Evolutionary conservation across 2,113 vertebrate genomes (phyloP), one percentile per base, ranked within the genome.

Genomic region (Arvicanthis niloticus): DNA sequence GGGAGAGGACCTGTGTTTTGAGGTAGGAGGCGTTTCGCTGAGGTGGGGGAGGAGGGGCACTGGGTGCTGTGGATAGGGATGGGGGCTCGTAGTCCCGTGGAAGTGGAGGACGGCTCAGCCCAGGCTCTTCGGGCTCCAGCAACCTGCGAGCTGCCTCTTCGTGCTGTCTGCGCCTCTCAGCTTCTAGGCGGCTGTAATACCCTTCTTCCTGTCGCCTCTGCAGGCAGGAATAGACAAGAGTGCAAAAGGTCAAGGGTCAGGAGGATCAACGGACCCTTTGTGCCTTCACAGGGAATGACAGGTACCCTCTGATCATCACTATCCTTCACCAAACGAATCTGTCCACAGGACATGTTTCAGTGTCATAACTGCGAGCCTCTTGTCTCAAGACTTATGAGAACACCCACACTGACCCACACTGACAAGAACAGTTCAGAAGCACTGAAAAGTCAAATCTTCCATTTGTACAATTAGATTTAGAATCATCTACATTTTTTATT

Each of bases 151-250:
- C 99, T 4, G 99, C 99, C 98, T 99, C 99, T 29, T 99, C 99
- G 15, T 99, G 99, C 98, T 99, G 99, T 98, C 99, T 98, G 98
- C 99, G 99, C 98, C 99, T 98, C 98, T 99, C 99, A 0, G 99
- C 99, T 98, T 99, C 99, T 99, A 99, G 98, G 94, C 99, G 99
- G 97, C 98, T 99, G 99, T 99, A 99, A 98, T 99, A 99, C 94
- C 99, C 99, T 96, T 99, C 99, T 98, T 99, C 99, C 98, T 99
- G 99, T 97, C 99, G 99, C 99, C 99, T 99, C 99, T 99, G 98
- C 2, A 81, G 98, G 98, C 93, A 84, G 94, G 93, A 93, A 96
- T 56, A 98, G 93, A 98, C 77, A 98, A 80, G 97, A 98, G 95
- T 13, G 48, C 90, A 72, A 53, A 4, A 70, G 89, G 95, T 98